Evolutionary conservation across 1,140 invertebrate genomes (phyloP).

Genomic region (Meloidogyne hapla): DNA sequence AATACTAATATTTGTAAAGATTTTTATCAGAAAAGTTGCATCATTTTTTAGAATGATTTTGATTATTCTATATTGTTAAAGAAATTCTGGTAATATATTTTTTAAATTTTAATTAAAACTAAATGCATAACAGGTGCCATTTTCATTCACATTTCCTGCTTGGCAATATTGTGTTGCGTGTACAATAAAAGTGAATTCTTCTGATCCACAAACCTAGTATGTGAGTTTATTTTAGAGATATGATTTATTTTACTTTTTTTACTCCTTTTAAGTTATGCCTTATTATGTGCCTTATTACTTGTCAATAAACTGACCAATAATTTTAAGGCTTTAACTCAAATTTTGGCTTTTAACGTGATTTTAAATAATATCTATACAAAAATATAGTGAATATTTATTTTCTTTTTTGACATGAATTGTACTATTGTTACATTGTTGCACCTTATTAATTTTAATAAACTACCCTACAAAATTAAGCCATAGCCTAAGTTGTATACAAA

Average conservation of each 20-base stretch:
- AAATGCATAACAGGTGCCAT: conserved; percentile 28
- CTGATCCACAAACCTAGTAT: conserved; percentile 24
- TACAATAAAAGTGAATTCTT: conserved; percentile 36
- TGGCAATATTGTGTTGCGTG: conserved; percentile 36
- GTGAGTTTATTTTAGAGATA: not conserved
- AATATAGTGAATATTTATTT: no score
- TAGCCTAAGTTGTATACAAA: not conserved
- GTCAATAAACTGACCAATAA: no score
- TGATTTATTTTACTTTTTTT: not conserved
- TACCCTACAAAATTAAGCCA: not conserved
- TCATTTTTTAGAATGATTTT: not conserved
- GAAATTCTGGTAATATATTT: not conserved
- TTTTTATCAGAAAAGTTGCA: not conserved
- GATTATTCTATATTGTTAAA: no score
- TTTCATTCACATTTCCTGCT: not conserved
- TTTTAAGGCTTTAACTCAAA: no score
- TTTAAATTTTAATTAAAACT: not conserved
- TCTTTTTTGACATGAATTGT: no score
- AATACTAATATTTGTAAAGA: no score
- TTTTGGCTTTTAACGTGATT: no score
- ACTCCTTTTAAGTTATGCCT: no score
- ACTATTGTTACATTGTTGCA: no score
- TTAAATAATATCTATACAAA: no score
- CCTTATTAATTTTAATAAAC: no score
- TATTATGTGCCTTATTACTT: no score